Evolutionary conservation across 1,140 invertebrate genomes (phyloP), one percentile per base, ranked within the genome.

Genomic region (Lucilia sericata): DNA sequence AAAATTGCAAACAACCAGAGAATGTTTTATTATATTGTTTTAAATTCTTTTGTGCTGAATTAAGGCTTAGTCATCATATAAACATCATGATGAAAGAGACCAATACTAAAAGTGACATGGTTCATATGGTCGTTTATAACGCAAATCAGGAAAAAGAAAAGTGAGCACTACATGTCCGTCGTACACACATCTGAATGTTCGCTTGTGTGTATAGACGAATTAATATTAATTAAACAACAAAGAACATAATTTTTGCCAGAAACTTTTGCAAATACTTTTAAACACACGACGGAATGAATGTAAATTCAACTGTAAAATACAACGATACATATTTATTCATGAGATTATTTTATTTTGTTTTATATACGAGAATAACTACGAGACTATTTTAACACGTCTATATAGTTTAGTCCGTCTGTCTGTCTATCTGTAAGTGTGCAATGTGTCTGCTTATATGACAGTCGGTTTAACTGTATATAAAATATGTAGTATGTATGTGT

Each of bases 221-320:
- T 70, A 21, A 70, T 21, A 70, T 70, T 70, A 70, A 70, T 70
- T 70, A 21, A 70, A 70, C 65, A 70, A 70, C 65, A 70, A 70
- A 70, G 65, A 70, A 19, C 65, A 70, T 25, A 70, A 70, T 70
- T 70, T 60, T 70, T 21, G n/a, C 65, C 65, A 7, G 9, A 70
- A 70, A 70, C 9, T 55, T n/a, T 55, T 55, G 21, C 9, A 25
- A 60, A 60, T 60, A 60, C n/a, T n/a, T n/a, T n/a, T n/a, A n/a
- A n/a, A n/a, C 55, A 60, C 7, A 60, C 14, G n/a, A 60, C 13
- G 13, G 14, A 60, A 7, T n/a, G 14, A 60, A 17, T n/a, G n/a
- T n/a, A 60, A 60, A 60, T 60, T 14, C 55, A 60, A 60, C 55
- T 60, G 55, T 42, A 42, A 42, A 3, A 42, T 42, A 42, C 42